Conservation (phyloP, 2,113 vertebrate genomes). For the Glaucidium brasilianum region DNA sequence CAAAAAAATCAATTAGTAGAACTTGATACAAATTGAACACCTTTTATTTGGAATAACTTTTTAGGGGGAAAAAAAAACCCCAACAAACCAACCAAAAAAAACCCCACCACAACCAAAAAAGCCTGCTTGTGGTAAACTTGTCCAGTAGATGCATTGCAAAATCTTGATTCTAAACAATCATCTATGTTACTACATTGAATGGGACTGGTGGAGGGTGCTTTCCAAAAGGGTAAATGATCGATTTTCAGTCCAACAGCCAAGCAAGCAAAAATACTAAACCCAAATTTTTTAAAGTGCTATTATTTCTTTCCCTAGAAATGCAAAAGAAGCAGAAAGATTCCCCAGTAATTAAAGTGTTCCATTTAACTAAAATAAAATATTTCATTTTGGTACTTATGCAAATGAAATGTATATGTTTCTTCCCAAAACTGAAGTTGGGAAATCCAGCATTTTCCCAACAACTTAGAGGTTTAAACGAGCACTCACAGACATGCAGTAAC, state of each 20-base stretch:
- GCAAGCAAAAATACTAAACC: background rate
- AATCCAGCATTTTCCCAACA: background rate
- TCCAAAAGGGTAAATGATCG: background rate
- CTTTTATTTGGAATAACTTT: background rate
- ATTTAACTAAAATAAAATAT: background rate
- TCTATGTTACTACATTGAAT: background rate
- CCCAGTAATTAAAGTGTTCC: background rate
- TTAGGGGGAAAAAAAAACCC: too few species aligned
- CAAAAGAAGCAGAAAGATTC: background rate
- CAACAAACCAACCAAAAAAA: too few species aligned
- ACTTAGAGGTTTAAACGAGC: background rate
- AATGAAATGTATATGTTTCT: background rate
- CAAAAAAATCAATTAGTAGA: background rate
- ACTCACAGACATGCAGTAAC: fast-evolving
- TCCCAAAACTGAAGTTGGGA: background rate
- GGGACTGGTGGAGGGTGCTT: background rate
- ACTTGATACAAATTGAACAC: background rate
- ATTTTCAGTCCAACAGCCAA: background rate
- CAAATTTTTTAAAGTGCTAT: background rate
- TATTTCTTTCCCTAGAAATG: background rate
- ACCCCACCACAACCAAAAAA: background rate
- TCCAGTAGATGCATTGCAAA: background rate
- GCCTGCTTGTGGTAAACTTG: background rate
- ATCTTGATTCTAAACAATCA: background rate
- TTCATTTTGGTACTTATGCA: background rate